Evolutionary conservation across 2,888 invertebrate genomes (phyloP), one percentile per base, ranked within the genome.

Genomic region (Pollenia griseotomentosa): DNA sequence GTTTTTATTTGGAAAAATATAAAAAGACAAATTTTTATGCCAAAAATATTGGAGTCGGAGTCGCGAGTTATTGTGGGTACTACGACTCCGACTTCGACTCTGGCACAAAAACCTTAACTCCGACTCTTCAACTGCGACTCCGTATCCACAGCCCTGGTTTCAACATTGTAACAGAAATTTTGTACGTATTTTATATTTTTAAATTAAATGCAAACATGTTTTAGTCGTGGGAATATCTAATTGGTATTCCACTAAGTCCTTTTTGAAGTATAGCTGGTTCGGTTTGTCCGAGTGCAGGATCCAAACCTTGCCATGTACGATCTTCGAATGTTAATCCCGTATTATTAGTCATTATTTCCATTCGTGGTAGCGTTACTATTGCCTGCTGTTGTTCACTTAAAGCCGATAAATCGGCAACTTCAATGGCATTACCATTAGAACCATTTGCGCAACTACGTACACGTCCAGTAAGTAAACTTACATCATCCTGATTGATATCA

Each of bases 231-330:
- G 94, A 94, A 91, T 97, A 97, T 85, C 95, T 95, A 83, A 95
- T 94, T 0, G 98, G 96, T 90, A 97, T 96, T 0, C 98, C 98
- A 89, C 94, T 95, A 14, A 96, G 94, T 0, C 98, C 98, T 89
- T 96, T 95, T 88, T 95, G 95, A 8, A 96, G 95, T 84, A 95
- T 93, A 84, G 95, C 95, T 0, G 96, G 96, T 73, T 96, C 95
- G 1, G 95, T 96, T 91, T 96, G 94, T 0, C 97, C 97, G 57
- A 97, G 93, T 87, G 96, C 95, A 90, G 96, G 97, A 90, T 98
- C 97, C 75, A 99, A 94, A 0, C 99, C 99, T 91, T 95, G 95
- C 98, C 98, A 99, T 3, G 96, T 95, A 90, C 97, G 91, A 91
- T 94, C 94, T 88, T 94, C 94, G 61, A 93, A 93, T 0, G 90